Base-by-base conservation (phyloP, 1,140 invertebrate species). In the Hydropsyche tenuis region DNA sequence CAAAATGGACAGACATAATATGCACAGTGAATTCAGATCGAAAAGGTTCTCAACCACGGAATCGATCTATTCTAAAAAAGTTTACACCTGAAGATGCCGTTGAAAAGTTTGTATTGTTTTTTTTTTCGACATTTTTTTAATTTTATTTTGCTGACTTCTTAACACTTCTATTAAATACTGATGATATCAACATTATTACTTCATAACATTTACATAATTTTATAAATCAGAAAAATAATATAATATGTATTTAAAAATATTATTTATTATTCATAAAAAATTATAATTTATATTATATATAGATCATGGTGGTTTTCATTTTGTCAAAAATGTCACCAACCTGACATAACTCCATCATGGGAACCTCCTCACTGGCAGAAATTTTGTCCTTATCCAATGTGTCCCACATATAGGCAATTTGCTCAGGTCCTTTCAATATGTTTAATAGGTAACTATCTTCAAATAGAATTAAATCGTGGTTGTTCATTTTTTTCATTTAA, bases 311-410 rank as follows among this genome's bases (percentile, higher is more conserved):
- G 83, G 82, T 79, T 81, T 30, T 79, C 77, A 68, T 79, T 86
- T 46, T 86, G 82, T 74, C 79, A 83, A 60, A 81, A 84, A 77
- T 86, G 81, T 75, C 84, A 86, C 70, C 80, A 82, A 74, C 65
- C 78, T 56, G 91, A 93, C 78, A 80, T 86, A 0, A 83, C 83
- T 0, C 89, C 91, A 0, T 90, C 92, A 0, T 94, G 91, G 91
- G 88, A 93, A 78, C 93, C 93, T 0, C 80, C 86, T 0, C 87
- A 88, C 78, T 94, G 92, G 92, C 83, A 86, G 27, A 88, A 86
- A 81, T 80, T 90, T 11, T 94, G 91, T 77, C 93, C 92, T 0
- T 92, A 92, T 78, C 93, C 93, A 5, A 88, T 93, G 77, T 94
- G 92, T 79, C 90, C 92, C 9, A 92, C 91, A 0, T 94, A 92